Base-by-base conservation (phyloP, 2,113 vertebrate species). In the Pagrus major region DNA sequence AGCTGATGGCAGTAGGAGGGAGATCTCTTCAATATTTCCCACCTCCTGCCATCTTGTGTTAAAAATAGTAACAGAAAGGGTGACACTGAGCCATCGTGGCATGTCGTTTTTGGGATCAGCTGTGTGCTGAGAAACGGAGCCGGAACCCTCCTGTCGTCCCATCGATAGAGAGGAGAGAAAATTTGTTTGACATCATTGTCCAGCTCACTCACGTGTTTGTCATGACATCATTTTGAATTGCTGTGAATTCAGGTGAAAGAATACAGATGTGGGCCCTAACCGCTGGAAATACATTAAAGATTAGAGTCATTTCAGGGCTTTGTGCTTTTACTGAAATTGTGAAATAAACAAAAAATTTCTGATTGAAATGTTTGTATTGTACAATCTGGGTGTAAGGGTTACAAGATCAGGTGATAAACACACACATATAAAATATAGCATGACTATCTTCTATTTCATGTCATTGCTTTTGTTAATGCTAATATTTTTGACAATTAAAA, bases 51-150 rank as follows among this genome's bases (percentile, higher is more conserved):
- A 55, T 14, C 63, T 59, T 2, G 63, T 51, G 64, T 90, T 85
- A 89, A 84, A 88, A 92, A 88, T 83, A 89, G 81, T 64, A 63
- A 23, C 20, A 58, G 29, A 56, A 84, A 80, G 46, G 44, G 56
- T 89, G 91, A 89, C 81, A 88, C 65, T 87, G 85, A 90, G 82
- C 72, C 63, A 41, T 78, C 82, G 7, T 76, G 88, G 49, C 83
- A 63, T 76, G 63, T 86, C 85, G 87, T 72, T 72, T 87, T 44
- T 61, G 59, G 69, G 39, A 77, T 80, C 47, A 16, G 72, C 59
- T 85, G 68, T 25, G 55, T 67, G 55, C 66, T 35, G 71, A 88
- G 66, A 84, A 71, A 71, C 27, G 27, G 4, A 23, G 11, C 67
- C 47, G 56, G n/a, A 83, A 46, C 49, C 49, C 54, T 76, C 29